These are phyloP conservation scores for Griposia aprilina DNA, from an alignment of 2,888 invertebrate species.

Conservation along the genomic window DNA sequence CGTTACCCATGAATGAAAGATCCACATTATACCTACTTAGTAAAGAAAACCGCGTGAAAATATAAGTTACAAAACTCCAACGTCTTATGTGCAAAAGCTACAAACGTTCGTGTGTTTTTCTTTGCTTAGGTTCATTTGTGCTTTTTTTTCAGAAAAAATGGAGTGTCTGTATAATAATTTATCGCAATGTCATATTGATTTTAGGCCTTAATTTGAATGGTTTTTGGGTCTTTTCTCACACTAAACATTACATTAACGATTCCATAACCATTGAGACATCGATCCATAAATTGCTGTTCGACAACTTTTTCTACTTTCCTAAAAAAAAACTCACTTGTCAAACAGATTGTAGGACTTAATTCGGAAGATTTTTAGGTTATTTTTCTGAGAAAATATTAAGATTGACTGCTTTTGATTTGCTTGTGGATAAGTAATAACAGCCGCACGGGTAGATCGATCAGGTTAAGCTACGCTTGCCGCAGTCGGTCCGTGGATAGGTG, in stretches of 20 bases:
- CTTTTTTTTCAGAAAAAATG: neutral
- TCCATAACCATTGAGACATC: neutral
- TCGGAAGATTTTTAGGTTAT: neutral
- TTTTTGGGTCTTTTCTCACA: neutral
- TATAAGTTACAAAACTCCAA: neutral
- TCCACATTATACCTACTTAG: neutral
- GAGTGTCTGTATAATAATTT: neutral
- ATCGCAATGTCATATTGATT: neutral
- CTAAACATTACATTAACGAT: neutral
- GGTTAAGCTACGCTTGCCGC: too few relatives aligned
- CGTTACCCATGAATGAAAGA: neutral
- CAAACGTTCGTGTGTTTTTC: neutral
- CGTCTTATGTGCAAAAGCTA: neutral
- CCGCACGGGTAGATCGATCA: too few relatives aligned
- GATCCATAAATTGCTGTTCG: neutral
- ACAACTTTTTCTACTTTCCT: neutral
- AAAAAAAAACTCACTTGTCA: neutral
- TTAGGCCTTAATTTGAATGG: neutral
- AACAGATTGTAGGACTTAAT: neutral
- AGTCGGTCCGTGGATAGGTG: too few relatives aligned
- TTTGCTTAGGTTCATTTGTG: neutral
- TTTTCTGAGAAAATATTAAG: neutral
- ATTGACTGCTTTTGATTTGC: neutral
- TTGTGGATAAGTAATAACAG: too few relatives aligned
- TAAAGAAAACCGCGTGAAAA: neutral